phyloP scores from a whole-genome alignment of 2,888 invertebrate species.

The Ischnus inquisitorius region DNA sequence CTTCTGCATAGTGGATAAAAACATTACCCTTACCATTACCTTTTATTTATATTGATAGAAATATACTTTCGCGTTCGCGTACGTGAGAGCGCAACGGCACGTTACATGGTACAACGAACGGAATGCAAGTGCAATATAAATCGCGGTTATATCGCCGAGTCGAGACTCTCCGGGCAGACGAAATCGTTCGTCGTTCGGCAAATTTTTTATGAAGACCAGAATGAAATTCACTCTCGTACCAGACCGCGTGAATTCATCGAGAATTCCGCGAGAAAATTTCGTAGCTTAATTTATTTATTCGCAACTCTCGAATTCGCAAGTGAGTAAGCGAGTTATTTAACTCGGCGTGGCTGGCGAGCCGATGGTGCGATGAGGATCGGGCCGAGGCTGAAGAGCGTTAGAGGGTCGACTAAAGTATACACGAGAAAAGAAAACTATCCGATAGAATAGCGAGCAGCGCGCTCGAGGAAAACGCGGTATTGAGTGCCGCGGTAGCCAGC shows the following conservation, averaged over 20 bases:
- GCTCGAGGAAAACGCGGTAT: slow-evolving; percentile 69
- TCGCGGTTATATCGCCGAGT: neutral
- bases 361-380: neutral
- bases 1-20: neutral
- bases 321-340: slow-evolving; percentile 26
- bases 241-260: neutral
- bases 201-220: neutral
- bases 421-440: slow-evolving; percentile 41
- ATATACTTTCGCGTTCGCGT: neutral
- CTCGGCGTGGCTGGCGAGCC: neutral
- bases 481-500: slow-evolving; percentile 61
- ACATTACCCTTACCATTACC: neutral
- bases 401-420: slow-evolving; percentile 20
- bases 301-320: slow-evolving; percentile 32
- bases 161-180: neutral
- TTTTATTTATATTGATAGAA: neutral
- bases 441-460: slow-evolving; percentile 34
- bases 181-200: neutral
- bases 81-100: neutral
- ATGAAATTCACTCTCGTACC: neutral
- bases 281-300: slow-evolving; percentile 44
- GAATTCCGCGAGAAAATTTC: neutral
- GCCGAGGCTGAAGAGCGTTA: neutral
- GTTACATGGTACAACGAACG: too few relatives aligned
- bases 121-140: neutral